Conservation (phyloP, 2,888 invertebrate species). For the Tetramorium bicarinatum region DNA sequence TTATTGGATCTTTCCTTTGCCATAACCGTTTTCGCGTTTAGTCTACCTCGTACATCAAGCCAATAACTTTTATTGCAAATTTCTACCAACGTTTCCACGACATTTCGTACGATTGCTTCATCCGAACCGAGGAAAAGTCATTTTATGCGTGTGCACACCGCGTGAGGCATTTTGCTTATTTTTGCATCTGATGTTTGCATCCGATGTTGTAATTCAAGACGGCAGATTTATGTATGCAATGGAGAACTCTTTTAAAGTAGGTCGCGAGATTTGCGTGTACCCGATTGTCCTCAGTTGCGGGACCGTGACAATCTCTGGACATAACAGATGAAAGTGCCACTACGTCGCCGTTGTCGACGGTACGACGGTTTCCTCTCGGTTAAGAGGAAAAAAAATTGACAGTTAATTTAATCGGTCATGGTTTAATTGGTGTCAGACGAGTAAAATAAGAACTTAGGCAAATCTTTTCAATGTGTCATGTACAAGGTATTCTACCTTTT, state of each 20-base stretch:
- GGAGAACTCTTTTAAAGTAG: conserved; percentile 57
- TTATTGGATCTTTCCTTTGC: not conserved
- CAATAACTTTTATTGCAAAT: not conserved
- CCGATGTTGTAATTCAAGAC: conserved; percentile 24
- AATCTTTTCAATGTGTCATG: not conserved
- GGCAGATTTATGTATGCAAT: not conserved
- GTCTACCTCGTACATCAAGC: not conserved
- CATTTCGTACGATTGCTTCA: conserved; percentile 25
- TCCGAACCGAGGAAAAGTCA: not conserved
- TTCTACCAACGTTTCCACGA: not conserved
- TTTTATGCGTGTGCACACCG: not conserved
- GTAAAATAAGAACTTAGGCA: not conserved
- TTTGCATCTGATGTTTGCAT: not conserved
- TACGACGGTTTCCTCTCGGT: conserved; percentile 24
- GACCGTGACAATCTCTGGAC: not conserved
- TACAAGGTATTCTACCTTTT: not conserved
- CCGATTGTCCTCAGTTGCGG: not conserved
- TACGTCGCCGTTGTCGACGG: not conserved
- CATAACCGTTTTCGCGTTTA: not conserved
- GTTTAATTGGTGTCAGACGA: not conserved
- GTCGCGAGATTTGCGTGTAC: conserved; percentile 3
- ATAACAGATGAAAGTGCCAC: conserved; percentile 21
- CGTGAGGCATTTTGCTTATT: not conserved
- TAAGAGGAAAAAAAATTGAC: not conserved
- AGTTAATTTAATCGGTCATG: not conserved